Evolutionary conservation across 2,888 invertebrate species (phyloP).

Genomic region (Tortrix viridana): DNA sequence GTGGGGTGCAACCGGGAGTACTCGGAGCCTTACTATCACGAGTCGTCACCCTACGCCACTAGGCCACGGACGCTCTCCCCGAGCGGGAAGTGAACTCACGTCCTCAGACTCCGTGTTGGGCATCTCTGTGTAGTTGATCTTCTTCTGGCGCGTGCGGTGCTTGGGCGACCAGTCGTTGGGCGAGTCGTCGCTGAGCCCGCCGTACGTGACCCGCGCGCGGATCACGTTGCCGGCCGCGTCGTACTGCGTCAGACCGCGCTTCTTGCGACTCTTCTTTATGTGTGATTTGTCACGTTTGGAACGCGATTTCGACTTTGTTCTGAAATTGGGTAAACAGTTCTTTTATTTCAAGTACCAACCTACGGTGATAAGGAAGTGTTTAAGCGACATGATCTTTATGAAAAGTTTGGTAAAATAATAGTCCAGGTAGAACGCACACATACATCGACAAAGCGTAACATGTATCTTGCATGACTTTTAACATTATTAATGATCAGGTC

Average conservation of each 20-base stretch:
- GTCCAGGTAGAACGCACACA: too few species aligned
- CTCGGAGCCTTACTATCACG: too few species aligned
- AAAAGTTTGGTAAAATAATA: too few species aligned
- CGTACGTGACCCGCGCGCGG: slow-evolving; percentile 80
- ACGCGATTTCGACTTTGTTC: slow-evolving; percentile 21
- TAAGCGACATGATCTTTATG: too few species aligned
- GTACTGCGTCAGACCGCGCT: slow-evolving; percentile 61
- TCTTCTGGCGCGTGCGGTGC: slow-evolving; percentile 88
- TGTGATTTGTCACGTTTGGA: slow-evolving; percentile 1
- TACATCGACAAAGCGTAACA: too few species aligned
- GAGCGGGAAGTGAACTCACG: slow-evolving; percentile 81
- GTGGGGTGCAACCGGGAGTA: too few species aligned
- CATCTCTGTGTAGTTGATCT: slow-evolving; percentile 91
- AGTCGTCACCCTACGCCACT: too few species aligned
- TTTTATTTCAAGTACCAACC: too few species aligned
- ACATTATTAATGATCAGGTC: too few species aligned
- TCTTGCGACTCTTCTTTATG: slow-evolving; percentile 45
- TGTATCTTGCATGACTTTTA: too few species aligned
- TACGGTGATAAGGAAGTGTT: too few species aligned
- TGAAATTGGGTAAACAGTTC: neutral
- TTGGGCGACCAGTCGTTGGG: slow-evolving; percentile 85
- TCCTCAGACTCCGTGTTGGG: slow-evolving; percentile 90
- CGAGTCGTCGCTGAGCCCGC: slow-evolving; percentile 78
- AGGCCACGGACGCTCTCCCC: too few species aligned
- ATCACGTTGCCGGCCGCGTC: slow-evolving; percentile 70